phyloP scores from a whole-genome alignment of 2,888 invertebrate species.

The Drosophila prolongata region DNA sequence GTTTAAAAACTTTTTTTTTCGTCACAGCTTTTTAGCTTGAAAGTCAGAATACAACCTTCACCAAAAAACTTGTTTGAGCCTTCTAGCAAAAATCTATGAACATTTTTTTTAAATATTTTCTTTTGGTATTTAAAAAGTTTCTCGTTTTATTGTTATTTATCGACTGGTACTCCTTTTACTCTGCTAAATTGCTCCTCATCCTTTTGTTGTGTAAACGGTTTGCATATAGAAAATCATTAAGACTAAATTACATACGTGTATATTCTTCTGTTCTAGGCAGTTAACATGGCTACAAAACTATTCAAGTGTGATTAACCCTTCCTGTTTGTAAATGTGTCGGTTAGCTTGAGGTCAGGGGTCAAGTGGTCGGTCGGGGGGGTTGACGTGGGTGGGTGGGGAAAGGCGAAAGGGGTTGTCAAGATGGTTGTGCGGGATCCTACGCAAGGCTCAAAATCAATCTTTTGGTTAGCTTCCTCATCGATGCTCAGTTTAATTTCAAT shows the following conservation, averaged over 20 bases:
- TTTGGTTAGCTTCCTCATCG: slow-evolving; percentile 45
- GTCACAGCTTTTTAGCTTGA: slow-evolving; percentile 49
- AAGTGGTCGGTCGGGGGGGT: not conserved
- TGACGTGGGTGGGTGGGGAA: not conserved
- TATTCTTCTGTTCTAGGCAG: slow-evolving; percentile 78
- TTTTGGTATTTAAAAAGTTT: slow-evolving; percentile 1
- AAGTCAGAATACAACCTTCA: slow-evolving; percentile 49
- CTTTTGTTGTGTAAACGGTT: slow-evolving; percentile 32
- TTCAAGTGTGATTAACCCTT: slow-evolving; percentile 59
- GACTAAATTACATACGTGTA: slow-evolving; percentile 62
- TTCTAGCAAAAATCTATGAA: slow-evolving; percentile 50
- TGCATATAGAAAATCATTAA: slow-evolving; percentile 52
- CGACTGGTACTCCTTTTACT: slow-evolving; percentile 14
- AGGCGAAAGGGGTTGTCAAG: not conserved
- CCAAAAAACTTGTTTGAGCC: slow-evolving; percentile 50
- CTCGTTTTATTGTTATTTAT: slow-evolving; percentile 1
- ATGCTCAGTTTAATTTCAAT: slow-evolving; percentile 37
- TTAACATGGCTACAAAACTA: slow-evolving; percentile 73
- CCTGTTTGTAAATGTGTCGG: slow-evolving; percentile 45
- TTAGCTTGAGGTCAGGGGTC: slow-evolving; percentile 36
- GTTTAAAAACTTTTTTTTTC: slow-evolving; percentile 46
- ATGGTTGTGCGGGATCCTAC: slow-evolving; percentile 12
- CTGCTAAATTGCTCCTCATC: not conserved
- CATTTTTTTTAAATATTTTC: slow-evolving; percentile 29
- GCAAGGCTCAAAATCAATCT: slow-evolving; percentile 64